Conservation (phyloP, 2,797 vertebrate species). For the Sebastes alutus region DNA sequence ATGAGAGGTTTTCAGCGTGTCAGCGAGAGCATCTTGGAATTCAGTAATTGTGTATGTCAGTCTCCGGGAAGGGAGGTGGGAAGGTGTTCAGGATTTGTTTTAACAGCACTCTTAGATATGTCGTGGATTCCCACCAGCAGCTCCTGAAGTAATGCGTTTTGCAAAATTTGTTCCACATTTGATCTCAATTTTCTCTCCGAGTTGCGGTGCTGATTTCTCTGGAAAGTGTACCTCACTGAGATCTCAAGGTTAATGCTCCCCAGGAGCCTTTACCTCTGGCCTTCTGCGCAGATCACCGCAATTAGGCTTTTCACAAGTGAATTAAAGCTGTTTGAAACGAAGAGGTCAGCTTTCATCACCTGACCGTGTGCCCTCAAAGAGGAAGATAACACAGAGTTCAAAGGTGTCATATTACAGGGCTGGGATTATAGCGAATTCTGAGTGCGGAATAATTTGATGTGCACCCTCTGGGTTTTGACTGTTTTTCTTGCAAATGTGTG, state of each 20-base stretch:
- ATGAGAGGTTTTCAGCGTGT: constrained; percentile 58
- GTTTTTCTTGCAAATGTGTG: constrained; percentile 33
- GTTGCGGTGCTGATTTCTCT: constrained; percentile 14
- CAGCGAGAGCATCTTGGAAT: constrained; percentile 54
- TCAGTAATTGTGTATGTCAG: constrained; percentile 61
- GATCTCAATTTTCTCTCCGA: constrained; percentile 2
- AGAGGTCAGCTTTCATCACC: constrained; percentile 70
- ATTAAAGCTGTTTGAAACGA: constrained; percentile 66
- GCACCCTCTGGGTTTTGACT: constrained; percentile 28
- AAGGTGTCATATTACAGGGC: constrained; percentile 37
- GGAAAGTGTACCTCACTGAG: constrained; percentile 35
- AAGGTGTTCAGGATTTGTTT: constrained; percentile 25
- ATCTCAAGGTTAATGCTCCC: constrained; percentile 74
- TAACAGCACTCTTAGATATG: background rate
- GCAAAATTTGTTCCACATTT: constrained; percentile 17
- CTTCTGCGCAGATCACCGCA: constrained; percentile 61
- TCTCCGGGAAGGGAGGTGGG: constrained; percentile 12
- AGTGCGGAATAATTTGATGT: constrained; percentile 48
- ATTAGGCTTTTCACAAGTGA: constrained; percentile 73
- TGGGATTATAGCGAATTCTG: constrained; percentile 23
- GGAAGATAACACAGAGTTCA: constrained; percentile 61
- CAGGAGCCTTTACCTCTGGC: constrained; percentile 67
- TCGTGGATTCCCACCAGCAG: background rate
- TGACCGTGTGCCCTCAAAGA: constrained; percentile 53
- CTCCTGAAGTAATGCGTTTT: constrained; percentile 3